Base-by-base conservation (phyloP, 1,140 invertebrate genomes). In the Chionoecetes opilio region DNA sequence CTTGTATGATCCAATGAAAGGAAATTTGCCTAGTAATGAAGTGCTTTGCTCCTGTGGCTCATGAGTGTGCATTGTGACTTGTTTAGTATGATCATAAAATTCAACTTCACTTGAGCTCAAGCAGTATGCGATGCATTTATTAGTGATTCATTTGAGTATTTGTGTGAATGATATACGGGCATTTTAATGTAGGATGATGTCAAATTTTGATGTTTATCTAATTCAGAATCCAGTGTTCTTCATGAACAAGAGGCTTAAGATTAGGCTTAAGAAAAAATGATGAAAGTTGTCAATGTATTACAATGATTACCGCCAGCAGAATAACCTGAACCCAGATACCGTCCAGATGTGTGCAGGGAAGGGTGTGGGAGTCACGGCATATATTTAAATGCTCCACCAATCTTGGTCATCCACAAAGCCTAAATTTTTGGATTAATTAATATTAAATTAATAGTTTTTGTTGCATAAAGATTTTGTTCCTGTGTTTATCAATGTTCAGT, bases 81-180 rank as follows among this genome's bases (percentile, higher is more conserved):
- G 21, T 53, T 53, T 53, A 53, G 46, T 53, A 14, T 53, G 21
- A 53, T 9, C 11, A 53, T 53, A n/a, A n/a, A n/a, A n/a, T n/a
- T n/a, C n/a, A n/a, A n/a, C 21, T 53, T 17, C 46, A 53, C 0
- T 53, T 17, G 21, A 75, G 53, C 6, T 21, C 8, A 63, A 63
- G 53, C 21, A 63, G 63, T 75, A 75, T 75, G n/a, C 63, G n/a
- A n/a, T n/a, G 63, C 63, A 75, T 75, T 75, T 75, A 75, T 75
- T n/a, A 75, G 8, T n/a, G 21, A 53, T 53, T 94, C n/a, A 96
- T 96, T 91, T 94, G 87, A 17, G 75, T 35, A 21, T 34, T 11
- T 85, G 84, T 26, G 5, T 85, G 29, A 86, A 86, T 17, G 17
- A 34, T 34, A 34, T 86, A 38, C 35, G 35, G 32, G 84, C 35